phyloP scores from a whole-genome alignment of 1,140 invertebrate genomes.

The Papilio polyxenes region DNA sequence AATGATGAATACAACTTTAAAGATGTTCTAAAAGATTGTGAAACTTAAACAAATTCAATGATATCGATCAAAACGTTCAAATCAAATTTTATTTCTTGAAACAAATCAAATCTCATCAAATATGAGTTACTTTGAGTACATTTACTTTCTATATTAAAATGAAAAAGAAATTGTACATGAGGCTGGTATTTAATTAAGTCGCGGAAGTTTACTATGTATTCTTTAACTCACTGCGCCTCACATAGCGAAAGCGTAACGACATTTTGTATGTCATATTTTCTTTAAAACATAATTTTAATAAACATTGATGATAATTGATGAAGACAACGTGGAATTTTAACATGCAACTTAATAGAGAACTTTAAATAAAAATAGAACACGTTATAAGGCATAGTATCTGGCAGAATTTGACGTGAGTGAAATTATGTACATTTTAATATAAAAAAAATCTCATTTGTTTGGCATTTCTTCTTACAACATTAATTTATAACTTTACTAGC shows the following conservation, averaged over 20 bases:
- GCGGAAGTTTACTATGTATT: slow-evolving; percentile 37
- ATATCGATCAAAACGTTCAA: slow-evolving; percentile 2
- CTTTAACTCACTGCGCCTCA: slow-evolving; percentile 33
- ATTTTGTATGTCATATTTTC: slow-evolving; percentile 29
- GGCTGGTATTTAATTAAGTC: slow-evolving; percentile 33
- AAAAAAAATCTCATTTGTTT: too few relatives aligned
- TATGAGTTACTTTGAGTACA: neutral
- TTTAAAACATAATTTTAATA: slow-evolving; percentile 1
- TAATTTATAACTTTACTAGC: too few relatives aligned
- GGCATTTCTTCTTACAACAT: too few relatives aligned
- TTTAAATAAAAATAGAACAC: neutral
- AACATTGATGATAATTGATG: neutral
- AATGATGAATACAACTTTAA: neutral
- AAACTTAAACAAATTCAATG: neutral
- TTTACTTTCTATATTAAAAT: slow-evolving; percentile 40
- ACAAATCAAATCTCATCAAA: slow-evolving; percentile 1
- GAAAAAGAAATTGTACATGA: slow-evolving; percentile 39
- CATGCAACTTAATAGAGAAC: neutral
- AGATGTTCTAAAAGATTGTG: neutral
- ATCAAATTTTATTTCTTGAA: slow-evolving; percentile 15
- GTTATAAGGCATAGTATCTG: too few relatives aligned
- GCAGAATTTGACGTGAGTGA: too few relatives aligned
- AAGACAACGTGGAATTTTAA: neutral
- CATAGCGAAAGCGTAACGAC: slow-evolving; percentile 37
- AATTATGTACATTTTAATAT: too few relatives aligned